A percentile compares a stretch with the other conserved stretches of the same genome.
Conservation (phyloP, 2,797 vertebrate species). For the Sebastes steindachneri region DNA sequence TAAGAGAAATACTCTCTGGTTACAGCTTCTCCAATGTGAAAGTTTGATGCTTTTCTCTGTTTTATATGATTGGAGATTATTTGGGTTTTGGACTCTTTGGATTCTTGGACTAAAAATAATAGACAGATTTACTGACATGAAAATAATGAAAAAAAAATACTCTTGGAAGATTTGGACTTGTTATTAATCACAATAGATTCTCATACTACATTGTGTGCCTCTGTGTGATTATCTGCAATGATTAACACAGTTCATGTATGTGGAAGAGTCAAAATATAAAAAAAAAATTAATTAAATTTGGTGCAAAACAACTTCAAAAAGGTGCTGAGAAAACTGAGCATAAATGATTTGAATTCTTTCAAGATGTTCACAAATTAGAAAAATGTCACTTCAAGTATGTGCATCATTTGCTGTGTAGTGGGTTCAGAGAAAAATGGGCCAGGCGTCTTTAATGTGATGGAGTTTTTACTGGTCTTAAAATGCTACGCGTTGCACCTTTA, state of each 20-base stretch:
- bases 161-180: too few species aligned
- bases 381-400: not conserved
- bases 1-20: not conserved
- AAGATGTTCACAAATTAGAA: not conserved
- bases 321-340: too few species aligned
- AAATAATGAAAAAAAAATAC: not conserved
- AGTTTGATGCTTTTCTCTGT: not conserved
- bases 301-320: too few species aligned
- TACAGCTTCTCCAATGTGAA: not conserved
- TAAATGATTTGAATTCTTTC: not conserved
- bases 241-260: not conserved
- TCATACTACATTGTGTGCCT: not conserved
- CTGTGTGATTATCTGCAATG: not conserved
- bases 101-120: not conserved
- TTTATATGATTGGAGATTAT: not conserved
- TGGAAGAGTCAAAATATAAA: not conserved
- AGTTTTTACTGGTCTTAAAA: conserved; percentile 24
- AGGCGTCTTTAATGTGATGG: conserved; percentile 1
- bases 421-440: conserved; percentile 11
- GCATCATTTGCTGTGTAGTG: not conserved
- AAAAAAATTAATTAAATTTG: too few species aligned
- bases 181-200: not conserved
- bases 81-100: not conserved
- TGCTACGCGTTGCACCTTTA: conserved; percentile 23
- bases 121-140: not conserved